A percentile compares a stretch with the other conserved stretches of the same genome.
Evolutionary conservation across 2,888 invertebrate species (phyloP).

Genomic region (Dynastes grantii): DNA sequence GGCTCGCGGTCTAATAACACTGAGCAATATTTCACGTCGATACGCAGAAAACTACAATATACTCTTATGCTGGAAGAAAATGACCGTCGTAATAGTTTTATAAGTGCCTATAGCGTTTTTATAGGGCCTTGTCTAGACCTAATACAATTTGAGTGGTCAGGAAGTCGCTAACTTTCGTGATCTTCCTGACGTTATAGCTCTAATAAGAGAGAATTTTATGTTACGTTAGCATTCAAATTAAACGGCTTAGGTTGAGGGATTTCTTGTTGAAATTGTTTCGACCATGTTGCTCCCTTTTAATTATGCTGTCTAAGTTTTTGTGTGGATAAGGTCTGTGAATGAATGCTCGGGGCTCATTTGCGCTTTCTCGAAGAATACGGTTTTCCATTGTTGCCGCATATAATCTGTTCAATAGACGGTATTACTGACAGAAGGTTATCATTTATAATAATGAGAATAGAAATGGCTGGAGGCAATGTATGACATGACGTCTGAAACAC

Average conservation of each 20-base stretch:
- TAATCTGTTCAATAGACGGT: too few relatives aligned
- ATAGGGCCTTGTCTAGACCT: conserved; percentile 20
- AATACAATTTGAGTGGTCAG: conserved; percentile 18
- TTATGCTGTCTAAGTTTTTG: too few relatives aligned
- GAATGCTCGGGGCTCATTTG: too few relatives aligned
- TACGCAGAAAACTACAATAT: conserved; percentile 21
- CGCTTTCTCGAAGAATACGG: too few relatives aligned
- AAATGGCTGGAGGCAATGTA: too few relatives aligned
- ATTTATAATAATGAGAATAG: too few relatives aligned
- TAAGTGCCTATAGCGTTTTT: conserved; percentile 19
- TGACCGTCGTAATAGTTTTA: conserved; percentile 23
- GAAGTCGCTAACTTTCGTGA: conserved; percentile 1
- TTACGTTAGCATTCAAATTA: neutral
- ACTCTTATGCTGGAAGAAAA: conserved; percentile 26
- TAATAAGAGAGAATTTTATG: neutral
- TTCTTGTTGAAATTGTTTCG: neutral
- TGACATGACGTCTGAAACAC: too few relatives aligned
- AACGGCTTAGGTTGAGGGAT: neutral
- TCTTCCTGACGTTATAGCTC: neutral
- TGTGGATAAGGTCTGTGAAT: too few relatives aligned
- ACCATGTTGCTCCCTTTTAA: too few relatives aligned
- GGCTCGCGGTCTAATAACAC: conserved; percentile 15
- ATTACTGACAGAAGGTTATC: too few relatives aligned
- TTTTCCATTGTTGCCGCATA: too few relatives aligned
- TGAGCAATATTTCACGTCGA: conserved; percentile 15